Evolutionary conservation across 2,113 vertebrate species (phyloP).

Genomic region (Pedionomus torquatus): DNA sequence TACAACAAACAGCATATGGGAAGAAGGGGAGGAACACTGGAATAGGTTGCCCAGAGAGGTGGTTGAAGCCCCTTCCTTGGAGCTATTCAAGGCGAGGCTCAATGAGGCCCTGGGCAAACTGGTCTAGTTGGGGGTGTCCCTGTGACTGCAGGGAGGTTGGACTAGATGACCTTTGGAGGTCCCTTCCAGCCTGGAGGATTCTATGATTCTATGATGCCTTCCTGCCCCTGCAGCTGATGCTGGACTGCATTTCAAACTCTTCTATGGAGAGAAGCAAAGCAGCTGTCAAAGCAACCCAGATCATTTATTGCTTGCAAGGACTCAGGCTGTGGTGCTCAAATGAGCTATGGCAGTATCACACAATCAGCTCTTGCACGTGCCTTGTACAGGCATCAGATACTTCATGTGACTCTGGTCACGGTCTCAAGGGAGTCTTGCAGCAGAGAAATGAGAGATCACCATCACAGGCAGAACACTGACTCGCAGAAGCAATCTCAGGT

Average conservation of each 20-base stretch:
- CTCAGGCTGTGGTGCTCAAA: neutral
- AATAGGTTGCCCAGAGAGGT: no score
- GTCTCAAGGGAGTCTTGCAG: neutral
- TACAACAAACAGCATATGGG: neutral
- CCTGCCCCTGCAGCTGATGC: neutral
- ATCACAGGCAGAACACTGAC: neutral
- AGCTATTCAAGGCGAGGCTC: no score
- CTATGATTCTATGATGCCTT: no score
- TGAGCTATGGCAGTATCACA: accelerated
- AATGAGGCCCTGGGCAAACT: no score
- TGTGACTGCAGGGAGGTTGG: no score
- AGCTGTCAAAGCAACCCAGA: neutral
- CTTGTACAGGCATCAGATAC: neutral
- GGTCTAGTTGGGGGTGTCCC: no score
- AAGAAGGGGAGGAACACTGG: neutral
- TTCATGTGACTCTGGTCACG: neutral
- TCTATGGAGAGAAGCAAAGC: neutral
- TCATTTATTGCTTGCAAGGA: neutral
- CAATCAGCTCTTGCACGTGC: neutral
- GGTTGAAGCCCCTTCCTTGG: no score
- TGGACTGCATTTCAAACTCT: neutral
- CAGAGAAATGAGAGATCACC: neutral
- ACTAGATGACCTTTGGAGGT: no score
- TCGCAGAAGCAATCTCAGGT: neutral
- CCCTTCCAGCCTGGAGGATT: no score